Evolutionary conservation across 2,113 vertebrate genomes (phyloP).

Genomic region (Proterorhinus semilunaris): DNA sequence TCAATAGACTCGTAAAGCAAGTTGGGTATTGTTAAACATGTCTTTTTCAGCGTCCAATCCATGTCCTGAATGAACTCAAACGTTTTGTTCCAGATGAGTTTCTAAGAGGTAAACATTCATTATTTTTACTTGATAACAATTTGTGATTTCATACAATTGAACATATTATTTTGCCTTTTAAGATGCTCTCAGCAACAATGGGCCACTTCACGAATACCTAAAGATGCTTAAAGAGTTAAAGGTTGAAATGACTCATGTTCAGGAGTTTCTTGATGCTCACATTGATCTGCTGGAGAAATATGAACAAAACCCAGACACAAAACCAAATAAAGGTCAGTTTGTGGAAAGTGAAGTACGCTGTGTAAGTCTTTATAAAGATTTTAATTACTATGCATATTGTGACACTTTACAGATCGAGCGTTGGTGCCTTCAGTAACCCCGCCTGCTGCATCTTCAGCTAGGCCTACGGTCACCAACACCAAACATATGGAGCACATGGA

Average conservation of each 20-base stretch:
- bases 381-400: background rate
- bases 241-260: slow-evolving; percentile 25
- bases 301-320: background rate
- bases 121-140: background rate
- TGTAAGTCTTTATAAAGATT: background rate
- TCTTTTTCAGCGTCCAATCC: slow-evolving; percentile 11
- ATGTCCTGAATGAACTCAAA: background rate
- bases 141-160: background rate
- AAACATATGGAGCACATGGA: background rate
- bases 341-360: background rate
- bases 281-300: slow-evolving; percentile 40
- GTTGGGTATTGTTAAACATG: background rate
- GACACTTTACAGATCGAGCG: background rate
- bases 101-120: slow-evolving; percentile 7
- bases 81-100: background rate
- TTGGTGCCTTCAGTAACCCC: background rate
- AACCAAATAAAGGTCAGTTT: background rate
- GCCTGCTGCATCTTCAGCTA: background rate
- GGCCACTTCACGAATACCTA: slow-evolving; percentile 45
- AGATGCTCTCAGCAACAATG: slow-evolving; percentile 30
- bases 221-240: slow-evolving; percentile 39
- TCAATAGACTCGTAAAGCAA: too few species aligned
- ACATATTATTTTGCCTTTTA: background rate
- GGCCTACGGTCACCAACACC: background rate
- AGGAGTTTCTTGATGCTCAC: slow-evolving; percentile 37